A percentile compares a stretch with the other conserved stretches of the same genome.
Evolutionary conservation across 2,113 vertebrate species (phyloP).

Genomic region (Hyaena hyaena): DNA sequence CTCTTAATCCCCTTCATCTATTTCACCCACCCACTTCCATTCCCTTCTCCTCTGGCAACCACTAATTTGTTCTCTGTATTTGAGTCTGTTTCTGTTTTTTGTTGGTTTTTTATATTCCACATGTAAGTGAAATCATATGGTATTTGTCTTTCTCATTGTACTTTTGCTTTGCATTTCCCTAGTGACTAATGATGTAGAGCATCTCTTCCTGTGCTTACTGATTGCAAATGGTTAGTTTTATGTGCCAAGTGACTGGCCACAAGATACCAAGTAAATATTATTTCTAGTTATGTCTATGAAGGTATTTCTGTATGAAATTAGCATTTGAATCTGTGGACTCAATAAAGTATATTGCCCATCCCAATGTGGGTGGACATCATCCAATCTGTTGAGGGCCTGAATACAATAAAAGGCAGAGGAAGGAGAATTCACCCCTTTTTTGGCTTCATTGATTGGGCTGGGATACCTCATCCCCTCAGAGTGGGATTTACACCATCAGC

Average conservation of each 20-base stretch:
- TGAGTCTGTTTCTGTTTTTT: not conserved
- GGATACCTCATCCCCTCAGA: not conserved
- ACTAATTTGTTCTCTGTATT: not conserved
- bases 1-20: not conserved
- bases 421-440: not conserved
- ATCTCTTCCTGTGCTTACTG: not conserved
- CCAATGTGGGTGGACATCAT: not conserved
- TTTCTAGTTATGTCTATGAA: not conserved
- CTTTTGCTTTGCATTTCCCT: not conserved
- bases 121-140: not conserved
- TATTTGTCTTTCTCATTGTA: not conserved
- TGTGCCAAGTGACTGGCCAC: not conserved
- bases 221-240: not conserved
- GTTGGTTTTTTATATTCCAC: not conserved
- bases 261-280: not conserved
- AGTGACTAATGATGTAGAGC: not conserved
- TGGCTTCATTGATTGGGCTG: not conserved
- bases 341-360: not conserved
- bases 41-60: not conserved
- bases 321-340: not conserved
- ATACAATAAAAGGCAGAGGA: not conserved
- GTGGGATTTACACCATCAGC: not conserved
- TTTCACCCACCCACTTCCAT: not conserved
- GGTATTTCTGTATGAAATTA: not conserved
- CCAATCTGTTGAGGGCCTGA: not conserved